Percentiles rank a stretch among this genome's conserved stretches.
phyloP scores from a whole-genome alignment of 2,888 invertebrate species.

The Lasioglossum oenotherae region DNA sequence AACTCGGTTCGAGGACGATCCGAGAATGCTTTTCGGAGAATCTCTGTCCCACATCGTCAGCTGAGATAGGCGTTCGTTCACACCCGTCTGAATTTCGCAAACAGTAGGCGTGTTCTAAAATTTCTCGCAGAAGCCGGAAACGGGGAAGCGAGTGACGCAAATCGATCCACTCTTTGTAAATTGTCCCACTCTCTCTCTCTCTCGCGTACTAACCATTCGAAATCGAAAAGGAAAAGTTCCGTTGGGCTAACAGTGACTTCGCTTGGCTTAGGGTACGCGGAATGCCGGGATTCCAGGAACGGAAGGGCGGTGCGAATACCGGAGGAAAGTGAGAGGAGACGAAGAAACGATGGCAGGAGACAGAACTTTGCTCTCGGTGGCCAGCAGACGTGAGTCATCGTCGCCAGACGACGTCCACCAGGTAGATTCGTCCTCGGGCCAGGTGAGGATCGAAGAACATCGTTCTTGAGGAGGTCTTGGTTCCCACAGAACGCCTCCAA shows the following conservation, averaged over 20 bases:
- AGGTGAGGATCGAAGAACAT: neutral
- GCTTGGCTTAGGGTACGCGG: constrained; percentile 45
- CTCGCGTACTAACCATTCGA: neutral
- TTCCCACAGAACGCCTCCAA: neutral
- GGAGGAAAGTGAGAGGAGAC: constrained; percentile 52
- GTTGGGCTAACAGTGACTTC: constrained; percentile 10
- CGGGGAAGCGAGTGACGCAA: neutral
- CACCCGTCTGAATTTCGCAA: neutral
- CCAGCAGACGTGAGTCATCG: constrained; percentile 49
- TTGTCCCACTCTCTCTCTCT: neutral
- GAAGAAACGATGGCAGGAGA: constrained; percentile 57
- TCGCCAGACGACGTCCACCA: constrained; percentile 69
- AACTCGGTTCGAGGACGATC: neutral
- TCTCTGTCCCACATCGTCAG: neutral
- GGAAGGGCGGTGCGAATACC: constrained; percentile 49
- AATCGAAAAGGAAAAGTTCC: neutral
- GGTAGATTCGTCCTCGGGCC: constrained; percentile 50
- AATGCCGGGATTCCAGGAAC: constrained; percentile 49
- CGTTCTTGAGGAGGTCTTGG: constrained; percentile 21
- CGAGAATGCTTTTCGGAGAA: neutral
- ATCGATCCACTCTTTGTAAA: neutral
- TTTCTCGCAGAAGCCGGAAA: neutral
- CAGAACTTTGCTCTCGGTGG: constrained; percentile 42
- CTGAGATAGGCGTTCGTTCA: neutral
- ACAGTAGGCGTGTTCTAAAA: neutral